Conservation (phyloP, 2,113 vertebrate species). For the Macrotis lagotis region DNA sequence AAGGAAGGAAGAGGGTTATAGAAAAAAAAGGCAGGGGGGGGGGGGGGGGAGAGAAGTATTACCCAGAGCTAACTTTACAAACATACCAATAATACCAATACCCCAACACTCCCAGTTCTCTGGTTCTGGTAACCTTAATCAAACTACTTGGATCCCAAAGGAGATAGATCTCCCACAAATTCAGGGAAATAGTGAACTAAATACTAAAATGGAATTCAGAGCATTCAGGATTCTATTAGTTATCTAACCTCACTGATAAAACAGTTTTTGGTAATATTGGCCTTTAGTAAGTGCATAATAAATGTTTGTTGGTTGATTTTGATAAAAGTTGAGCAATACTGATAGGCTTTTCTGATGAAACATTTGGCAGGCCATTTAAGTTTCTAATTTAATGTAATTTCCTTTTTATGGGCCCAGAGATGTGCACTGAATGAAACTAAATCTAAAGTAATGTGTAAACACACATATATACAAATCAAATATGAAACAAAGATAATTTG, state of each 20-base stretch:
- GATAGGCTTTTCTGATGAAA: slow-evolving; percentile 37
- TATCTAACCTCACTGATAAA: not conserved
- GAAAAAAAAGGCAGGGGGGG: not conserved
- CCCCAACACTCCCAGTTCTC: not conserved
- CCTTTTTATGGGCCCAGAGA: slow-evolving; percentile 33
- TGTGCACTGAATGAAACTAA: slow-evolving; percentile 10
- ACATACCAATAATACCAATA: too few relatives aligned
- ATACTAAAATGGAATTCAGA: not conserved
- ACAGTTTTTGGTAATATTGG: not conserved
- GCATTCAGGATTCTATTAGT: not conserved
- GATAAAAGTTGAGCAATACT: not conserved
- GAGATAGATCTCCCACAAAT: not conserved
- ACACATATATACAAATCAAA: not conserved
- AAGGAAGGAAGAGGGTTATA: not conserved
- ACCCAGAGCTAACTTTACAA: too few relatives aligned
- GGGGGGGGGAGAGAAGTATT: too few relatives aligned
- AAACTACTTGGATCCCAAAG: not conserved
- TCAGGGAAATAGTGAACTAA: not conserved
- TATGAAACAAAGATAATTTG: slow-evolving; percentile 35
- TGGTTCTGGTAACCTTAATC: not conserved
- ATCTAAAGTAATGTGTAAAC: slow-evolving; percentile 14
- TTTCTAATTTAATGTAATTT: not conserved
- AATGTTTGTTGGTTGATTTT: not conserved
- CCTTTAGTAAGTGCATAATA: not conserved
- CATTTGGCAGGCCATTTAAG: slow-evolving; percentile 7